Evolutionary conservation across 2,888 invertebrate genomes (phyloP), one percentile per base, ranked within the genome.

Genomic region (Erynnis tages): DNA sequence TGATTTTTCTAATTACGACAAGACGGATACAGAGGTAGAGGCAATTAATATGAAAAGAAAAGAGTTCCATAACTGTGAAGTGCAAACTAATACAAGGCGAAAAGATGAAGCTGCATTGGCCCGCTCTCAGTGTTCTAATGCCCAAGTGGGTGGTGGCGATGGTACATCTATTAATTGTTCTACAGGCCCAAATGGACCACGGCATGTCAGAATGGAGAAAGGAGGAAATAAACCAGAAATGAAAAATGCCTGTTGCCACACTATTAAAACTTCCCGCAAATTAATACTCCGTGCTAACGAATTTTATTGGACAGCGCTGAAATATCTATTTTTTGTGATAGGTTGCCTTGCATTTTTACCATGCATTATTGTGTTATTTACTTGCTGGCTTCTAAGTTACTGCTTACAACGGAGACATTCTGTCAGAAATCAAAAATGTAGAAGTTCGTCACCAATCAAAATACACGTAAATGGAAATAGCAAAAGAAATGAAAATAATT

Each of bases 261-360:
- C 10, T 17, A 2, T 44, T 1, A 17, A 32, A n/a, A 8, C 10
- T 16, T n/a, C 34, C 1, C 10, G 4, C n/a, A n/a, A n/a, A n/a
- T n/a, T n/a, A n/a, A n/a, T n/a, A n/a, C n/a, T n/a, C n/a, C n/a
- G n/a, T n/a, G n/a, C n/a, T n/a, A n/a, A n/a, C n/a, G n/a, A n/a
- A n/a, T n/a, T n/a, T n/a, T n/a, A n/a, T n/a, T n/a, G n/a, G n/a
- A n/a, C n/a, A 17, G 40, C 43, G n/a, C 7, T 68, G 2, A 71
- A 66, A 53, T 60, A 63, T 53, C 17, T 69, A 11, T 56, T 73
- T 46, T 53, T 71, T 37, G 61, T 58, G 16, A 25, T 76, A 1
- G 59, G 67, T 17, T 25, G 71, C 47, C 53, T 77, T n/a, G 60
- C 65, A 21, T 79, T 73, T 77, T 67, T 65, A 34, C 79, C 79